These are phyloP conservation scores for Azemiops feae DNA, from an alignment of 2,113 vertebrate genomes.

Conservation along the genomic window DNA sequence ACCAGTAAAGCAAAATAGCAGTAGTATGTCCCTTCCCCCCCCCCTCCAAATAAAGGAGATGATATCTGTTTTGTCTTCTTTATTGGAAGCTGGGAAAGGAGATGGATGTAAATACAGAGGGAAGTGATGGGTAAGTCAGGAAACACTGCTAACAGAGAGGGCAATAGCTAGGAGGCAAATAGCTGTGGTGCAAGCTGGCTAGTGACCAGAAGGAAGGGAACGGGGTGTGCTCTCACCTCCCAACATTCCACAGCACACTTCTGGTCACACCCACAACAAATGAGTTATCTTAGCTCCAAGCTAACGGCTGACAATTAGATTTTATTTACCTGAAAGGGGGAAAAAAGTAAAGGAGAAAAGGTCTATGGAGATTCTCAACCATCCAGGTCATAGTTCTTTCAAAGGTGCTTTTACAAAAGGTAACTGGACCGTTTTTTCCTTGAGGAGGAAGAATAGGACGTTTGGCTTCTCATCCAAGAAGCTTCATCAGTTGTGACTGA, in stretches of 20 bases:
- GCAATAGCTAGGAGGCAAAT: not conserved
- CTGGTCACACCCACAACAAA: not conserved
- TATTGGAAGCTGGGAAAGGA: not conserved
- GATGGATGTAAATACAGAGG: not conserved
- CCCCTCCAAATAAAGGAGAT: not conserved
- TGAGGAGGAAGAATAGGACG: not conserved
- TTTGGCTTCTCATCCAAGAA: not conserved
- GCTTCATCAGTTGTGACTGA: not conserved
- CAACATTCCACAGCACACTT: not conserved
- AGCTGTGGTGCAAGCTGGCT: not conserved
- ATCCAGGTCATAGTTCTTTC: not conserved
- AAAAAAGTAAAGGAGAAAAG: not conserved
- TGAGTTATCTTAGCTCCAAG: not conserved
- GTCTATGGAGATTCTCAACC: not conserved
- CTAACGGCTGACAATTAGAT: not conserved
- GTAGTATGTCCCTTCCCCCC: fast-evolving
- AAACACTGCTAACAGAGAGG: not conserved
- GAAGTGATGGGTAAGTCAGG: not conserved
- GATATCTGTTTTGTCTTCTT: not conserved
- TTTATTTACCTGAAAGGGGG: not conserved
- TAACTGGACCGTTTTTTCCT: not conserved
- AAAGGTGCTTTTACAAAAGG: not conserved
- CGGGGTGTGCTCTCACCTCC: not conserved
- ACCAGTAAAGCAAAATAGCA: not conserved
- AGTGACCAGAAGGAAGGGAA: not conserved